Evolutionary conservation across 2,888 invertebrate species (phyloP).

Genomic region (Lasioglossum figueresi): DNA sequence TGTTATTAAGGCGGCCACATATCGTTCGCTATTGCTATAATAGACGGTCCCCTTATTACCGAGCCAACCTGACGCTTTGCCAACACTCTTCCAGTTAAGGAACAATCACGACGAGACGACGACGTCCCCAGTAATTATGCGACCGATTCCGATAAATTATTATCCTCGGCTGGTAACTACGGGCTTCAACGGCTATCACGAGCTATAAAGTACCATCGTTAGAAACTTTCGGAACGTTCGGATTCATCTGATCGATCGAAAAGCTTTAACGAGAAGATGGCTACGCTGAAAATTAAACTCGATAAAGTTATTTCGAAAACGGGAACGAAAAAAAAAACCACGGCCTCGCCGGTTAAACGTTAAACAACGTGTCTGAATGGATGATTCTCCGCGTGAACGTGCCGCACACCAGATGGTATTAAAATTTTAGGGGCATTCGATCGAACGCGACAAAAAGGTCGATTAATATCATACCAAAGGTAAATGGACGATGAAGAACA

Average conservation of each 20-base stretch:
- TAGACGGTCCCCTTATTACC: neutral
- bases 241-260: neutral
- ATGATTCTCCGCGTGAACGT: neutral
- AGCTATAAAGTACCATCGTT: conserved; percentile 20
- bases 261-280: conserved; percentile 10
- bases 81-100: conserved; percentile 19
- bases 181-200: neutral
- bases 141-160: conserved; percentile 46
- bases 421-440: conserved; percentile 17
- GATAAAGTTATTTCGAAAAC: neutral
- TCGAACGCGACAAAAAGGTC: conserved; percentile 11
- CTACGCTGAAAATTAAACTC: neutral
- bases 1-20: conserved; percentile 49
- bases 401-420: neutral
- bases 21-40: conserved; percentile 43
- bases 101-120: conserved; percentile 34
- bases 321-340: neutral
- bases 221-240: conserved; percentile 24
- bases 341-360: neutral
- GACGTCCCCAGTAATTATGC: conserved; percentile 44
- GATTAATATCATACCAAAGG: conserved; percentile 41
- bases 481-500: conserved; percentile 43
- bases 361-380: neutral
- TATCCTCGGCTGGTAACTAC: conserved; percentile 15
- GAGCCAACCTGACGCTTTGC: conserved; percentile 22